Evolutionary conservation across 2,113 vertebrate species (phyloP).

Genomic region (Danio rerio): GRCz12tu NC_133192.1:14075501-14076000

Average conservation of each 20-base stretch:
- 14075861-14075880: conserved; percentile 80
- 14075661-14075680: background rate
- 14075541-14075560: no score
- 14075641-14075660: background rate
- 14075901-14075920: conserved; percentile 60
- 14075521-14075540: no score
- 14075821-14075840: conserved; percentile 71
- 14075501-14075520: no score
- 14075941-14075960: conserved; percentile 71
- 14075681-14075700: background rate
- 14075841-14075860: conserved; percentile 75
- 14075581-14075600: no score
- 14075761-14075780: conserved; percentile 18
- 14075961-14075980: conserved; percentile 79
- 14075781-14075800: conserved; percentile 59
- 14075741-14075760: background rate
- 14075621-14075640: no score
- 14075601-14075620: no score
- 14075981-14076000: conserved; percentile 74
- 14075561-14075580: no score
- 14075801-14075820: background rate
- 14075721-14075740: background rate
- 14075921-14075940: conserved; percentile 38
- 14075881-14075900: conserved; percentile 80
- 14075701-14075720: background rate